Percentiles rank a stretch among this genome's conserved stretches.
These are phyloP conservation scores for Conus ventricosus DNA, from an alignment of 1,140 invertebrate genomes.

Conservation along the genomic window DNA sequence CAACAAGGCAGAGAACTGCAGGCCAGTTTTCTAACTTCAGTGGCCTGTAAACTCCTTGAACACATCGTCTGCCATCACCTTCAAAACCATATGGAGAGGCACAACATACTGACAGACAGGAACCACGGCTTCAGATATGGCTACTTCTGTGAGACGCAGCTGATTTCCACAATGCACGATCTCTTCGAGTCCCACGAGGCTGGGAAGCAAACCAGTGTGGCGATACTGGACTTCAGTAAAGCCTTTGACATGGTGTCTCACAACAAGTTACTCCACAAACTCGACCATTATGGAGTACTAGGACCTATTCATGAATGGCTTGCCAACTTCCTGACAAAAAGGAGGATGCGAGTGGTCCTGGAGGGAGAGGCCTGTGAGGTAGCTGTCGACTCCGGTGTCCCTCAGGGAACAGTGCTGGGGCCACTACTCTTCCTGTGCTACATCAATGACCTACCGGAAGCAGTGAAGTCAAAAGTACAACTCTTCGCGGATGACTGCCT, in stretches of 20 bases:
- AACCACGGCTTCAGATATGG: neutral
- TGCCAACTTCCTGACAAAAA: neutral
- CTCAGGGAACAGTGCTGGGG: neutral
- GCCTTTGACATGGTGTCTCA: neutral
- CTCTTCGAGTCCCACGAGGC: neutral
- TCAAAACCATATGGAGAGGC: neutral
- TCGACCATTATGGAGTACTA: neutral
- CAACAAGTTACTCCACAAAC: neutral
- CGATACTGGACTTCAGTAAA: neutral
- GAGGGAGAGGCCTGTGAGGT: neutral
- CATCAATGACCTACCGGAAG: constrained; percentile 47
- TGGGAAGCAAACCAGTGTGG: neutral
- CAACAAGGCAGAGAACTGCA: neutral
- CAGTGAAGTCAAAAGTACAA: constrained; percentile 36
- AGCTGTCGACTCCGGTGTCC: neutral
- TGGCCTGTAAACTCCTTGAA: neutral
- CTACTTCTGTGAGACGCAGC: neutral
- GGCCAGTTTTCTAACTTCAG: neutral
- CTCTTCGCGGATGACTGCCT: constrained; percentile 47
- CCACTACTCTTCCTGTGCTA: constrained; percentile 29
- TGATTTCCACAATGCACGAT: neutral
- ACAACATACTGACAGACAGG: neutral
- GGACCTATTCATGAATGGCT: neutral
- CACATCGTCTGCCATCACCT: neutral
- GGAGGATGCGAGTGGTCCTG: neutral